Evolutionary conservation across 2,888 invertebrate species (phyloP), one percentile per base, ranked within the genome.

Genomic region (Drosophila quasianomalipes): DNA sequence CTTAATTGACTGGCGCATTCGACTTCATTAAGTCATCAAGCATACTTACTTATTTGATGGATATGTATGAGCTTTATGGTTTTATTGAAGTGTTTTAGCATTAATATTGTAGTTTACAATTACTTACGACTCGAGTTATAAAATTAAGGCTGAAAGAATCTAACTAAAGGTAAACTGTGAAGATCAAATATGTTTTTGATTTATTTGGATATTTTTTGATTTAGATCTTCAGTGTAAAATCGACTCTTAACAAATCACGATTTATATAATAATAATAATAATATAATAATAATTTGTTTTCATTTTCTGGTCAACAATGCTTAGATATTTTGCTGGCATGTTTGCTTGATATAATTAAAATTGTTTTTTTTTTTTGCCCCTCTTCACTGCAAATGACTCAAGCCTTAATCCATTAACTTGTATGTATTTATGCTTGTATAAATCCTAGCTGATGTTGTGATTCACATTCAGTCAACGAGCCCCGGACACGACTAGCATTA

Each of bases 401-500:
- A 44, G 41, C 44, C 9, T 26, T 16, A 28, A 26, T 47, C 47
- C 47, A 47, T 47, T 26, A 28, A 30, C 26, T 54, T 28, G 35
- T 5, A 7, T 44, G 28, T 44, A 33, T 26, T 14, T 19, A 33
- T 52, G 31, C n/a, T 47, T 70, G n/a, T 39, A 14, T 54, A 28
- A 53, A 28, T 68, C 19, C 31, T 53, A 19, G 53, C 37, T 55
- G 16, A 60, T 44, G 59, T 70, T 68, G 77, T 76, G 76, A 76
- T 68, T 76, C 74, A 75, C 60, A 54, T 49, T 62, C 67, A 57
- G 59, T 65, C 64, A 61, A 75, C 59, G 63, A 58, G 41, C 4
- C 26, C 35, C 26, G 70, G 81, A 62, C 65, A 74, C 81, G 75
- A 73, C 83, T 35, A 37, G 55, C 12, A 10, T 39, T 58, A 60